Conservation (phyloP, 2,797 vertebrate genomes). For the Typhlichthys eigenmanni region DNA sequence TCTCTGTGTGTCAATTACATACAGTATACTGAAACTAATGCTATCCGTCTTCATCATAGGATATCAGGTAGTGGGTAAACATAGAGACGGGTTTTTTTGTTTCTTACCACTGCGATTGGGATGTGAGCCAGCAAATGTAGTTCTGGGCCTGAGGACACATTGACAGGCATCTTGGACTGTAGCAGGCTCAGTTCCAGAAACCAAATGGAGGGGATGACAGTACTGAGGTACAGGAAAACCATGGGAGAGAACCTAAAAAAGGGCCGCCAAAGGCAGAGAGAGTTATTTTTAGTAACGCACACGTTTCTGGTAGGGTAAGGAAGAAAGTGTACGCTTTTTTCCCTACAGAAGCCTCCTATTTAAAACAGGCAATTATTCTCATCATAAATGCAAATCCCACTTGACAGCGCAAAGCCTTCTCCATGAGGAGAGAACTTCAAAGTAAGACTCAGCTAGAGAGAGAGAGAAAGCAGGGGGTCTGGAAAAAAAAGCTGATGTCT, state of each 20-base stretch:
- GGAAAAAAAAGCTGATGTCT: slow-evolving; percentile 52
- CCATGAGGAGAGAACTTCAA: slow-evolving; percentile 73
- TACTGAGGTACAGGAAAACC: slow-evolving; percentile 79
- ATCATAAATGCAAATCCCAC: slow-evolving; percentile 81
- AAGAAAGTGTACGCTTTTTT: slow-evolving; percentile 33
- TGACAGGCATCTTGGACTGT: slow-evolving; percentile 66
- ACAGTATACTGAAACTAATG: slow-evolving; percentile 41
- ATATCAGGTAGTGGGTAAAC: slow-evolving; percentile 54
- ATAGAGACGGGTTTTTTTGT: slow-evolving; percentile 22
- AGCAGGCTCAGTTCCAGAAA: slow-evolving; percentile 76
- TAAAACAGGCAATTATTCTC: slow-evolving; percentile 78
- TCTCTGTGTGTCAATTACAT: slow-evolving; percentile 53
- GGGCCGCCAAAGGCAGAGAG: slow-evolving; percentile 36
- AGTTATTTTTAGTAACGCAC: slow-evolving; percentile 55
- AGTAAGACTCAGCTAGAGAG: slow-evolving; percentile 57
- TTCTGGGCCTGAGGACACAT: slow-evolving; percentile 59
- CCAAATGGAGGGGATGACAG: slow-evolving; percentile 76
- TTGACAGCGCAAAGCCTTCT: slow-evolving; percentile 74
- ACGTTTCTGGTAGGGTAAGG: slow-evolving; percentile 28
- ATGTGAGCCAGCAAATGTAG: slow-evolving; percentile 65
- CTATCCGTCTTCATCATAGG: slow-evolving; percentile 50
- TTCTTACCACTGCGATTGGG: slow-evolving; percentile 68
- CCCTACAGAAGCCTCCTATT: slow-evolving; percentile 56
- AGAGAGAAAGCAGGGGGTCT: slow-evolving; percentile 25
- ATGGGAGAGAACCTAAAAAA: slow-evolving; percentile 74